Base-by-base conservation (phyloP, 1,140 invertebrate species). In the Maconellicoccus hirsutus region DNA sequence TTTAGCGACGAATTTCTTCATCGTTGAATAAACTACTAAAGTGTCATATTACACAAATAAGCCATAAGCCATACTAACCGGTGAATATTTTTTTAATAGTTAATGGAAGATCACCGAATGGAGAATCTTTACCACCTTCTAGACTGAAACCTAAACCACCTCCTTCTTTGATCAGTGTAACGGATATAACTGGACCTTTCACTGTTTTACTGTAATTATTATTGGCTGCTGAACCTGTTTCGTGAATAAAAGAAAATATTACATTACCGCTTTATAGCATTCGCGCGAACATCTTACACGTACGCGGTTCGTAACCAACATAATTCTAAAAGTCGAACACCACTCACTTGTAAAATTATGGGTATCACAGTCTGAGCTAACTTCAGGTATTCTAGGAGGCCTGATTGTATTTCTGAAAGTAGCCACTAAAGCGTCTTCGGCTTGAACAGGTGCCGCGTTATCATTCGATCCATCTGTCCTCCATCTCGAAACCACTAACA, bases 71-170 rank as follows among this genome's bases (percentile, higher is more conserved):
- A 23, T 59, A 79, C 80, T 79, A 81, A 93, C 93, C 93, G 81
- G 90, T 90, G 79, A 95, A 94, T 75, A 95, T 87, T 81, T 94
- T 94, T 79, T 94, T 95, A 71, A 94, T 87, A 26, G 88, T 86
- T 26, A 95, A 83, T 63, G 94, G 92, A 76, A 86, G 84, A 79
- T 96, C 91, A 14, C 94, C 94, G 63, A 86, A 80, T 0, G 91
- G 92, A 21, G 93, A 95, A 76, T 92, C 92, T 75, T 89, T 88
- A 22, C 94, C 94, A 71, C 94, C 94, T 78, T 96, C 92, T 59
- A 97, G 84, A 76, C 92, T 93, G 78, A 97, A 95, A 59, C 94
- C 94, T 52, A 96, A 82, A 10, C 93, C 93, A 73, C 91, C 89
- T 72, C 89, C 90, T 75, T 94, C 93, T 78, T 96, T 96, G 19